Evolutionary conservation across 2,888 invertebrate species (phyloP), one percentile per base, ranked within the genome.

Genomic region (Tetranychus truncatus): DNA sequence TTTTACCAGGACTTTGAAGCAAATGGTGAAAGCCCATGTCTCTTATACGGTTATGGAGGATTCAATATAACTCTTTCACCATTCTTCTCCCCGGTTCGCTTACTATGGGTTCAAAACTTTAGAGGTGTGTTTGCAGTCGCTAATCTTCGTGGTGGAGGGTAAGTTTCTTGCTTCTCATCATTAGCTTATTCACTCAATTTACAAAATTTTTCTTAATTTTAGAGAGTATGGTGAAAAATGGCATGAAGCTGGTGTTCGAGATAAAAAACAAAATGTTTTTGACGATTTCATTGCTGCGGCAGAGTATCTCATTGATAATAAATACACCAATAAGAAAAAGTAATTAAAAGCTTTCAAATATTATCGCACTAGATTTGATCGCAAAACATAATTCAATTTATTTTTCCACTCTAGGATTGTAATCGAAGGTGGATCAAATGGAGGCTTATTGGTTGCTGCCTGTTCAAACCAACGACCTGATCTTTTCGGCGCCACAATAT

Each of bases 151-250:
- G 97, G 97, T 75, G 97, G 97, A 81, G 95, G 95, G 91, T 92
- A 82, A 84, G 65, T 73, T 71, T 74, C 4, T 34, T 34, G 34
- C 34, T 65, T 44, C 3, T 20, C n/a, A 71, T 34, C 55, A 34
- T 72, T 71, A 8, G 55, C 67, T 6, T 21, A 15, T 55, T n/a
- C 15, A 45, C 45, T 71, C 6, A 11, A 65, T 46, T 69, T 7
- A 65, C 77, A 9, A 24, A 24, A 24, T 72, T 71, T 45, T 18
- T 20, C n/a, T 20, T 75, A 21, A 65, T 71, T 73, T 74, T 74
- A 92, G 93, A 1, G 97, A 99, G 83, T 99, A 96, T 83, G 97
- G 97, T 69, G 92, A 95, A 83, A 89, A 89, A 79, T 99, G 97
- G 97, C 96, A 97, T 84, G 91, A 95, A 82, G 91, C 87, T 7